Conservation (phyloP, 2,797 vertebrate species). For the Sebastes steindachneri region DNA sequence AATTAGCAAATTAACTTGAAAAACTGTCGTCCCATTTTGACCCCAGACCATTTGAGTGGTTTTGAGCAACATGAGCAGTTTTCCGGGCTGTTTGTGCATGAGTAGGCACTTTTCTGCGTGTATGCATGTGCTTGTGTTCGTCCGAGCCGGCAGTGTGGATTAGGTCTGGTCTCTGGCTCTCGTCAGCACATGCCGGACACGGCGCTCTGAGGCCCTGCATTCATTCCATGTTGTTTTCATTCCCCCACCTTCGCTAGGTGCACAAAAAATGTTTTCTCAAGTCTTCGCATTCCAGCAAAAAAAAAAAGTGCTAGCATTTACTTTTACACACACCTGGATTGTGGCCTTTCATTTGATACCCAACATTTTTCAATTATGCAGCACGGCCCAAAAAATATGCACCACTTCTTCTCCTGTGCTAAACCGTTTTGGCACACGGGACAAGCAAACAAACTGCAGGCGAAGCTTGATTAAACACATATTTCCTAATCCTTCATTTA, state of each 20-base stretch:
- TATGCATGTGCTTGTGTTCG: slow-evolving; percentile 52
- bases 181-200: slow-evolving; percentile 78
- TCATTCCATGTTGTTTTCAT: slow-evolving; percentile 85
- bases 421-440: slow-evolving; percentile 34
- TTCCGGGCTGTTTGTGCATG: slow-evolving; percentile 40
- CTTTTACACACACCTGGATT: slow-evolving; percentile 78
- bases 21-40: slow-evolving; percentile 12
- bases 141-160: slow-evolving; percentile 60
- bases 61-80: slow-evolving; percentile 46
- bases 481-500: slow-evolving; percentile 46
- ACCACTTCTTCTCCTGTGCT: slow-evolving; percentile 19
- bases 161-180: slow-evolving; percentile 80
- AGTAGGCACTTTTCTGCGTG: slow-evolving; percentile 53
- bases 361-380: slow-evolving; percentile 60
- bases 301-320: slow-evolving; percentile 61
- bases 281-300: slow-evolving; percentile 68
- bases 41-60: not conserved
- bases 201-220: slow-evolving; percentile 80
- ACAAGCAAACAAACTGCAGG: slow-evolving; percentile 44
- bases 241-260: slow-evolving; percentile 77
- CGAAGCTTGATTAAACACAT: slow-evolving; percentile 51
- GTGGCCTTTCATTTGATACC: slow-evolving; percentile 68
- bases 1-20: slow-evolving; percentile 1
- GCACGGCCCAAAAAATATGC: slow-evolving; percentile 34
- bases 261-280: slow-evolving; percentile 81